phyloP scores from a whole-genome alignment of 2,888 invertebrate genomes.

The Malachius bipustulatus region DNA sequence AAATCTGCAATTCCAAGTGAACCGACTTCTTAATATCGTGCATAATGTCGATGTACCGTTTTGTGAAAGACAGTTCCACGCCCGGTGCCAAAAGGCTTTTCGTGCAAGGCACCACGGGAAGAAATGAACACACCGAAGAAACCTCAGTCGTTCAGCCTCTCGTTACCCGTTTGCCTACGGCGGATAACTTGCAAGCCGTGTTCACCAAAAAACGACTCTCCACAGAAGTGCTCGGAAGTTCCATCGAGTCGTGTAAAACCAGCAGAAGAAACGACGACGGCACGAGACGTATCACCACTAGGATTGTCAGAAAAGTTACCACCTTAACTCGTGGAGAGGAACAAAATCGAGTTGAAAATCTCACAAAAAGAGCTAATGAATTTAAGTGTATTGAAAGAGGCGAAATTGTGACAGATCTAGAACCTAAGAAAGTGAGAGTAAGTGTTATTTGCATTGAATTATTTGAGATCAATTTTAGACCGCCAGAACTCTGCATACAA shows the following conservation, averaged over 20 bases:
- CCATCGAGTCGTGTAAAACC: slow-evolving; percentile 72
- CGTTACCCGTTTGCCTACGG: slow-evolving; percentile 31
- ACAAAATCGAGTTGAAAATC: slow-evolving; percentile 57
- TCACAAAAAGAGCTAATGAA: slow-evolving; percentile 47
- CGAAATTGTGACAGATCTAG: too few relatives aligned
- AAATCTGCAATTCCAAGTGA: too few relatives aligned
- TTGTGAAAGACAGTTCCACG: slow-evolving; percentile 52
- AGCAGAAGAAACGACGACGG: slow-evolving; percentile 69
- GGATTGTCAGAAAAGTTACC: slow-evolving; percentile 79
- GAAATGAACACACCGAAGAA: slow-evolving; percentile 14
- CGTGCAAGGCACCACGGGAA: slow-evolving; percentile 52
- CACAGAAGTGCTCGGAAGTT: slow-evolving; percentile 75
- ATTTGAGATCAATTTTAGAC: too few relatives aligned
- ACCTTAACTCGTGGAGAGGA: slow-evolving; percentile 80
- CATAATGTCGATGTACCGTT: slow-evolving; percentile 76
- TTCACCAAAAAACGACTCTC: slow-evolving; percentile 71
- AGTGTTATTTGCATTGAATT: too few relatives aligned
- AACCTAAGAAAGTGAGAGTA: slow-evolving; percentile 71
- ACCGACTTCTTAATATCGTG: too few relatives aligned
- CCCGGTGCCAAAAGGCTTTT: slow-evolving; percentile 53
- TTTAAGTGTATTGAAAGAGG: slow-evolving; percentile 45
- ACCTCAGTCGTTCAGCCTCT: slow-evolving; percentile 30
- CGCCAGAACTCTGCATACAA: too few relatives aligned
- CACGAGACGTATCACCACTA: slow-evolving; percentile 70
- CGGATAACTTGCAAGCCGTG: slow-evolving; percentile 59